These are phyloP conservation scores for Tetramorium bicarinatum DNA, from an alignment of 2,888 invertebrate genomes.

Conservation along the genomic window DNA sequence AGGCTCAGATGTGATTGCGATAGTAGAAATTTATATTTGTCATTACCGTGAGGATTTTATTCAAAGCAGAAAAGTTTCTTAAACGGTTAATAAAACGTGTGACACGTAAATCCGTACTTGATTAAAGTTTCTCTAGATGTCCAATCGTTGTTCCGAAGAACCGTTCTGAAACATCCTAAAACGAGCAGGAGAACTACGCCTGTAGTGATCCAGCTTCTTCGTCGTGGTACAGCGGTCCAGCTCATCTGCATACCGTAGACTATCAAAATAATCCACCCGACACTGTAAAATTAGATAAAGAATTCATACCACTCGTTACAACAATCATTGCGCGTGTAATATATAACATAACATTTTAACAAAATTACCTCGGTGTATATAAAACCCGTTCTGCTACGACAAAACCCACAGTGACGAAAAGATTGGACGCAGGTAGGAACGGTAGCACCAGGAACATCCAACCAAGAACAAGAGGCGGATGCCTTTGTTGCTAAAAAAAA, in stretches of 20 bases:
- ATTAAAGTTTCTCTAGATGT: slow-evolving; percentile 92
- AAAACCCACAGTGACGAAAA: slow-evolving; percentile 93
- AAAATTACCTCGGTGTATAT: slow-evolving; percentile 94
- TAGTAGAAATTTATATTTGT: slow-evolving; percentile 26
- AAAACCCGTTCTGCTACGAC: slow-evolving; percentile 95
- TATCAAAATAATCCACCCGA: slow-evolving; percentile 93
- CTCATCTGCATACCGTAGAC: slow-evolving; percentile 91
- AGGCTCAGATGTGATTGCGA: slow-evolving; percentile 42
- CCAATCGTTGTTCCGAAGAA: slow-evolving; percentile 93
- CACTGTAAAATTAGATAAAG: slow-evolving; percentile 87
- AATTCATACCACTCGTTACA: not conserved
- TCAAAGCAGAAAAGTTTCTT: not conserved
- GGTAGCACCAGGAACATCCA: slow-evolving; percentile 92
- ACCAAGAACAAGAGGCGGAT: slow-evolving; percentile 90
- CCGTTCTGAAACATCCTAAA: slow-evolving; percentile 90
- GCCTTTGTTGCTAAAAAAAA: slow-evolving; percentile 89
- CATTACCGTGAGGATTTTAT: slow-evolving; percentile 18
- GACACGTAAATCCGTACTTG: slow-evolving; percentile 87
- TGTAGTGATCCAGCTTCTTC: slow-evolving; percentile 87
- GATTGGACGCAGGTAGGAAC: slow-evolving; percentile 95
- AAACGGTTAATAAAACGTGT: slow-evolving; percentile 7
- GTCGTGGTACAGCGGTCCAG: slow-evolving; percentile 88
- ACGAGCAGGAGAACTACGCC: slow-evolving; percentile 89
- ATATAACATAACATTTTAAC: not conserved
- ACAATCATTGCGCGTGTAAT: not conserved